Evolutionary conservation across 2,888 invertebrate genomes (phyloP).

Genomic region (Lissocephala sabroskyi): DNA sequence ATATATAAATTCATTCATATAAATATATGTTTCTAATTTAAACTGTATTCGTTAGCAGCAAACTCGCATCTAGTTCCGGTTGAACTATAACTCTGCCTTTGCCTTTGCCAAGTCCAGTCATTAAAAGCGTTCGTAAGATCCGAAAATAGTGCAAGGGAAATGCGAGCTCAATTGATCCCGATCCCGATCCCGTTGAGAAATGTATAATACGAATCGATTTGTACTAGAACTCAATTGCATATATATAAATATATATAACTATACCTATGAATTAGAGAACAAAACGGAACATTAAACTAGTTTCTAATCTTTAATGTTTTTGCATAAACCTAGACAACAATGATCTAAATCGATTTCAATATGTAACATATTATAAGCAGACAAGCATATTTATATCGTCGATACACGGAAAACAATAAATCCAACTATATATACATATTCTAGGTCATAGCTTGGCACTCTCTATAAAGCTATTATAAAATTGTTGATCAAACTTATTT

Average conservation of each 20-base stretch:
- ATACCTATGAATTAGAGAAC: slow-evolving; percentile 9
- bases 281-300: neutral
- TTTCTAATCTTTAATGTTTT: slow-evolving; percentile 3
- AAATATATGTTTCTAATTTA: slow-evolving; percentile 1
- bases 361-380: neutral
- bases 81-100: neutral
- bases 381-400: neutral
- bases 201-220: too few species aligned
- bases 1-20: slow-evolving; percentile 12
- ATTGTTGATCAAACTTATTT: too few species aligned
- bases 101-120: too few species aligned
- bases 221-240: too few species aligned
- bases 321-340: slow-evolving; percentile 12
- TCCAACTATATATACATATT: neutral
- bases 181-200: too few species aligned
- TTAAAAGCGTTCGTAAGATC: neutral
- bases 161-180: too few species aligned
- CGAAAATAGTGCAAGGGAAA: too few species aligned
- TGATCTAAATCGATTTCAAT: slow-evolving; percentile 1
- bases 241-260: slow-evolving; percentile 2
- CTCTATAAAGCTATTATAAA: slow-evolving; percentile 5
- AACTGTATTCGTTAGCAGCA: too few species aligned
- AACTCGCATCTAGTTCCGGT: too few species aligned
- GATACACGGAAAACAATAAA: neutral
- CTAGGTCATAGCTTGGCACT: slow-evolving; percentile 1